phyloP scores from a whole-genome alignment of 2,888 invertebrate genomes.

The Nephrotoma guestfalica region DNA sequence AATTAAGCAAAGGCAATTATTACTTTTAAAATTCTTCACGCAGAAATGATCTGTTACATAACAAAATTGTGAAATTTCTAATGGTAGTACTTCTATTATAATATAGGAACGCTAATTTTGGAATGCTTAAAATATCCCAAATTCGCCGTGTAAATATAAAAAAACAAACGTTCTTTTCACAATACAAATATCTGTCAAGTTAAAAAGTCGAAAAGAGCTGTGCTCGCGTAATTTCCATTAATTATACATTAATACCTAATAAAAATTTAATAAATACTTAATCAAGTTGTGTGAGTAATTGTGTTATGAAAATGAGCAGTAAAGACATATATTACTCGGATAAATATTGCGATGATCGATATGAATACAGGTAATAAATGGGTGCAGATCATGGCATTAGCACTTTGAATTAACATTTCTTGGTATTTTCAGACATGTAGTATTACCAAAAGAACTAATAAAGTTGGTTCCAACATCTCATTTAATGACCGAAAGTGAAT shows the following conservation, averaged over 20 bases:
- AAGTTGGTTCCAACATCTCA: constrained; percentile 84
- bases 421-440: constrained; percentile 65
- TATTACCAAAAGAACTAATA: constrained; percentile 81
- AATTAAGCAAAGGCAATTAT: too few relatives aligned
- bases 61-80: too few relatives aligned
- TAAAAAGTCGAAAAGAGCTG: neutral
- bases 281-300: neutral
- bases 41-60: too few relatives aligned
- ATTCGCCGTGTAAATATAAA: neutral
- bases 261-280: neutral
- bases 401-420: neutral
- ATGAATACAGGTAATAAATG: constrained; percentile 68
- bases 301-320: constrained; percentile 32
- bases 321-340: constrained; percentile 85
- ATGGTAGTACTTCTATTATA: neutral
- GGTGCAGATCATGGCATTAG: neutral
- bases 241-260: neutral
- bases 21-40: too few relatives aligned
- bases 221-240: neutral
- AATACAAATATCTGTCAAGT: neutral
- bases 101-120: neutral
- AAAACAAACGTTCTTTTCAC: neutral
- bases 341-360: constrained; percentile 82
- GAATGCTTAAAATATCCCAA: neutral
- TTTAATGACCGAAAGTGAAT: constrained; percentile 85